These are phyloP conservation scores for Micromys minutus DNA, from an alignment of 2,113 vertebrate genomes.

Conservation along the genomic window DNA sequence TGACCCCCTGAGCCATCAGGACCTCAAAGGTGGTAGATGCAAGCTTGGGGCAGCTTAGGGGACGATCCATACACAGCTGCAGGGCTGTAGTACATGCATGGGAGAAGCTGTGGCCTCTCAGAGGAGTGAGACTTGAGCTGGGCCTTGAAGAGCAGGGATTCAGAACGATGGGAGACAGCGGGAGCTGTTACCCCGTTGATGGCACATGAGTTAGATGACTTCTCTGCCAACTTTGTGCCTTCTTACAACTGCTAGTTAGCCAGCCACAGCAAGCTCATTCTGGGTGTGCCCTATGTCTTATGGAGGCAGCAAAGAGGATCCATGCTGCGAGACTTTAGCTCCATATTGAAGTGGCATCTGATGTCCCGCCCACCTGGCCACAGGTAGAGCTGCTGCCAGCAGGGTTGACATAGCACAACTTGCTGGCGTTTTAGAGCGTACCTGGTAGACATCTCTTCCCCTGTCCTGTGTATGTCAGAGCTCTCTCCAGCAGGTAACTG, in stretches of 20 bases:
- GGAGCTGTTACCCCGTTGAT: rapidly evolving
- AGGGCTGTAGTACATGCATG: not conserved
- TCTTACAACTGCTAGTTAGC: not conserved
- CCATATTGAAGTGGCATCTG: not conserved
- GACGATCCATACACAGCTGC: not conserved
- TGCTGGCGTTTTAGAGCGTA: not conserved
- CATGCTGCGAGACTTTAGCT: not conserved
- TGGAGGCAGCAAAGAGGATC: not conserved
- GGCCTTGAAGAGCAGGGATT: not conserved
- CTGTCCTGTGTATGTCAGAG: not conserved
- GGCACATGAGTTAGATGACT: not conserved
- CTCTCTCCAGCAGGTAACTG: not conserved
- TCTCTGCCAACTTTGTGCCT: not conserved
- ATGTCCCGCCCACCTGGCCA: not conserved
- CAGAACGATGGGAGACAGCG: not conserved
- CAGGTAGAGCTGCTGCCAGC: not conserved
- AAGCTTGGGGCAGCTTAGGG: not conserved
- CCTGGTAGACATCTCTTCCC: not conserved
- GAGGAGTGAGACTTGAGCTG: not conserved
- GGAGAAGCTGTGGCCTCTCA: not conserved
- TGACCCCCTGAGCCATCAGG: rapidly evolving
- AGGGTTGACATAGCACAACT: not conserved
- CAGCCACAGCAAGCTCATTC: rapidly evolving
- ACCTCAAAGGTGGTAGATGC: not conserved
- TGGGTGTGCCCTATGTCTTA: not conserved